A percentile compares a stretch with the other conserved stretches of the same genome.
These are phyloP conservation scores for Aix galericulata DNA, from an alignment of 2,113 vertebrate genomes.

Conservation along the genomic window DNA sequence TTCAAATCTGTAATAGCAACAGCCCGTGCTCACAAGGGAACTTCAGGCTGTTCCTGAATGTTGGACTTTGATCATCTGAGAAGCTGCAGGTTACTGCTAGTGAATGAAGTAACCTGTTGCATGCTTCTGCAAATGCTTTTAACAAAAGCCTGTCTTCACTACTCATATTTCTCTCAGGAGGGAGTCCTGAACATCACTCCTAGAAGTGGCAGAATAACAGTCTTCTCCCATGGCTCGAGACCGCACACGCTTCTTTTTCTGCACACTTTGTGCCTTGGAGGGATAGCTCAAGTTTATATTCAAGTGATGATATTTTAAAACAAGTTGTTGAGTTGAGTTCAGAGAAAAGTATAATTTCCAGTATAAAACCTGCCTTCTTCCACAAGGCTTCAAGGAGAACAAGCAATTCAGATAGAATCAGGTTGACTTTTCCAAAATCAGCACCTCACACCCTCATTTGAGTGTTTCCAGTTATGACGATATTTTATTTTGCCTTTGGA, in stretches of 20 bases:
- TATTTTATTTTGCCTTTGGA: neutral
- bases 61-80: neutral
- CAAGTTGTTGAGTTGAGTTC: neutral
- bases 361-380: neutral
- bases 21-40: neutral
- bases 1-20: neutral
- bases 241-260: neutral
- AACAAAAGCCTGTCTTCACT: neutral
- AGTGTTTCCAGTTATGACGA: neutral
- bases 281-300: neutral
- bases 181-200: neutral
- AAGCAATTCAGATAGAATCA: neutral
- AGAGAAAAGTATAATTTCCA: neutral
- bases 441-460: neutral
- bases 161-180: neutral
- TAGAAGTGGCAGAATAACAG: neutral
- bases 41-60: neutral
- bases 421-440: neutral
- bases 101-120: neutral
- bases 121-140: neutral
- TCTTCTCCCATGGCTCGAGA: neutral
- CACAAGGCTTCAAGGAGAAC: neutral
- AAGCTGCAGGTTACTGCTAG: neutral
- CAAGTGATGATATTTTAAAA: neutral
- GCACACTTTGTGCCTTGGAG: neutral